Base-by-base conservation (phyloP, 2,113 vertebrate genomes). In the Calypte anna region DNA sequence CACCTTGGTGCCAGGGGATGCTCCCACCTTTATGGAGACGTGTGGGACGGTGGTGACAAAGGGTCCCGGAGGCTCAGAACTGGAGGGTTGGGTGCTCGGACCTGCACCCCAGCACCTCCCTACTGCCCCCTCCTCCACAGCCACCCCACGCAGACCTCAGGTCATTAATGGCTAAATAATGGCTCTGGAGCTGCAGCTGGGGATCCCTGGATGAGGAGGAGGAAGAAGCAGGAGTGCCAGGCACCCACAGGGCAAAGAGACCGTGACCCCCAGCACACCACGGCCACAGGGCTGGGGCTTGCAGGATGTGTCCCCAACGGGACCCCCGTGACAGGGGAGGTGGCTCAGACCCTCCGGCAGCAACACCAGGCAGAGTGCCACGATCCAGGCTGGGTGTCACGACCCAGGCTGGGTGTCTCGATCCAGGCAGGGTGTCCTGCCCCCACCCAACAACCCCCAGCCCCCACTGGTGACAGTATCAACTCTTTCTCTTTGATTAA, bases 401-500 rank as follows among this genome's bases (percentile, higher is more conserved):
- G 40, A 40, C 11, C 40, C 40, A 40, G 40, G 40, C 38, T 30
- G 51, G 5, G 31, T 54, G 46, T 6, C 78, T 10, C 5, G 5
- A 50, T 43, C 27, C 1, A 8, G 46, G 14, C 31, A 62, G 59
- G 36, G 33, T 27, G 24, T 58, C 48, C 69, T 77, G 46, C 55
- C 58, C 20, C 13, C 90, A 57, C 8, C 46, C 38, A 9, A 4
- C 9, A 13, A 14, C 21, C 63, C 43, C 1, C 68, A 70, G 51
- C 43, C 61, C 1, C 50, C 21, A 5, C 43, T 19, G 2, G 83
- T 0, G 6, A 50, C 9, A 51, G 79, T 30, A 75, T 68, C 90
- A 72, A 84, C 57, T 57, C 81, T 95, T 91, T 94, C 0, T 0
- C 84, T 95, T 94, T 89, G 94, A 96, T 96, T 96, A 94, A 95